These are phyloP conservation scores for Tokudaia tokunoshimensis DNA, from an alignment of 2,797 vertebrate genomes.

Conservation along the genomic window DNA sequence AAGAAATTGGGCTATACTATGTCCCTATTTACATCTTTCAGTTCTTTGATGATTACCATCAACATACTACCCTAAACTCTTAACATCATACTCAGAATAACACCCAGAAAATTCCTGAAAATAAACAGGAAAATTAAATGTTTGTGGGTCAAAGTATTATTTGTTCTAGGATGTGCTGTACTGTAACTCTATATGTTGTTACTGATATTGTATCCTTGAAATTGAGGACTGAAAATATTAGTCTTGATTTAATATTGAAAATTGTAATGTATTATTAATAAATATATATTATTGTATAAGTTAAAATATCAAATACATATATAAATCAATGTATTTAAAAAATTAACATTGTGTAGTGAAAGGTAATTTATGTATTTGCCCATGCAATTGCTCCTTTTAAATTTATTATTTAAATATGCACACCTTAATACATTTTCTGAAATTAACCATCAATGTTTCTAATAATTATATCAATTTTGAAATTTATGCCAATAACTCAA, in stretches of 20 bases:
- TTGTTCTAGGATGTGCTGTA: background rate
- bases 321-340: background rate
- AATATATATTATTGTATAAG: background rate
- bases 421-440: background rate
- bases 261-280: conserved; percentile 11
- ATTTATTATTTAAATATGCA: background rate
- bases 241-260: background rate
- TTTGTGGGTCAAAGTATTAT: background rate
- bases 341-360: background rate
- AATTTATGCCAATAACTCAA: background rate
- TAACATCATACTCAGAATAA: background rate
- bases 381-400: background rate
- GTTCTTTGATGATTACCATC: background rate
- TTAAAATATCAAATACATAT: background rate
- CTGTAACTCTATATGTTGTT: conserved; percentile 25
- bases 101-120: background rate
- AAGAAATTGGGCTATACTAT: background rate
- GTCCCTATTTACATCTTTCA: too few species aligned
- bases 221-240: background rate
- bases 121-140: background rate
- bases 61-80: background rate
- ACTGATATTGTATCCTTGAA: background rate
- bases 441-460: background rate
- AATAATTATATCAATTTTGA: background rate
- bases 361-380: background rate